Base-by-base conservation (phyloP, 1,140 invertebrate species). In the Cydia splendana region DNA sequence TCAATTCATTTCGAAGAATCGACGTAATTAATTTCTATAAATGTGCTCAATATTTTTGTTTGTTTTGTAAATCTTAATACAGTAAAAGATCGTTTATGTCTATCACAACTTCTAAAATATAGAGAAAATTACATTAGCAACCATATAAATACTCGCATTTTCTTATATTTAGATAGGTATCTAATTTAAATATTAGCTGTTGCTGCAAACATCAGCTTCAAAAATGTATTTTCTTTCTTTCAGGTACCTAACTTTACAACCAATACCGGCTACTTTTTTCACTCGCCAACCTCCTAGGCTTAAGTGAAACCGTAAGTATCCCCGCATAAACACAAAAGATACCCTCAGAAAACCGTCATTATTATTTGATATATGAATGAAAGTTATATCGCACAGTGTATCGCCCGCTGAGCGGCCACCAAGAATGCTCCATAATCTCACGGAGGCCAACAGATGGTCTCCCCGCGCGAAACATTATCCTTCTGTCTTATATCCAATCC, bases 371-470 rank as follows among this genome's bases (percentile, higher is more conserved):
- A 71, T 71, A 71, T 71, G 67, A 71, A 71, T 71, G 67, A 71
- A 71, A 42, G 30, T 71, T 71, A 71, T 71, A 71, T 81, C 57
- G 57, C 75, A 75, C 65, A 74, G 81, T 79, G 77, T 81, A 65
- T 65, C 82, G n/a, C 76, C 77, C 20, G 76, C 81, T 69, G 77
- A 75, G 79, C 77, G 51, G 28, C 75, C 78, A 78, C 69, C 84
- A 85, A 85, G 84, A 86, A 80, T 81, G 79, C 77, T 79, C 77
- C 80, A 76, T 88, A 85, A 88, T 87, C 84, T 85, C 85, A 79
- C 75, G 76, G 82, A 84, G 76, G 82, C 84, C 84, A 83, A 80
- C 85, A 87, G 86, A 88, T 86, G 86, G 81, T 87, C 81, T 82
- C 82, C 75, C 82, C 83, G 82, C 85, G 82, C 74, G 77, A 84